Base-by-base conservation (phyloP, 2,888 invertebrate species). In the Macaria notata region DNA sequence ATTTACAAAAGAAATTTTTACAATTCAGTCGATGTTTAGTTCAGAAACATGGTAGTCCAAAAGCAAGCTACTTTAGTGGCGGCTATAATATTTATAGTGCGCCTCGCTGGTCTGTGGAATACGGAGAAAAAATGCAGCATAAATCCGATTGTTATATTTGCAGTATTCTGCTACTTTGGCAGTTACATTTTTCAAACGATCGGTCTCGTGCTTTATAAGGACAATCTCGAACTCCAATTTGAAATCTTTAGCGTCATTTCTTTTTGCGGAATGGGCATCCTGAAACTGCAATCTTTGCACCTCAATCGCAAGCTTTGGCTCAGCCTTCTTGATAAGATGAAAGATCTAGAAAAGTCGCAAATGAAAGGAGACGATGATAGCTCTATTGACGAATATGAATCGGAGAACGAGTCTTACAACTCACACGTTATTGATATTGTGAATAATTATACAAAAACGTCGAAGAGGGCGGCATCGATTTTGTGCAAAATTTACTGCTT, bases 171-270 rank as follows among this genome's bases (percentile, higher is more conserved):
- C 59, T 82, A 77, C 49, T 19, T 81, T 2, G 29, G 62, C 3
- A 73, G 72, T 3, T 79, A 69, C 36, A 9, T 75, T 1, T 65
- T 75, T 5, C 86, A 85, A 69, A 30, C 77, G 0, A 71, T 81
- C 36, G 75, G 66, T 7, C 41, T 87, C 3, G 54, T 75, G 41
- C 63, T 66, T 36, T 73, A 75, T 3, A 76, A 61, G 46, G 68
- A 72, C n/a, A 76, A 87, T 45, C 61, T 70, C 0, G 72, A 78
- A 8, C 75, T 68, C 31, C 63, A 84, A 0, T 83, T 87, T 49
- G 81, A 84, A 70, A 82, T 83, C 58, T 79, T 84, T 51, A 86
- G 87, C 54, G 68, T 84, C 0, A 69, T 86, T 0, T 75, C 81
- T 0, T 88, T 88, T 59, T 82, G 80, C 45, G 64, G 70, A 6